A percentile compares a stretch with the other conserved stretches of the same genome.
phyloP scores from a whole-genome alignment of 2,113 vertebrate species.

The Epinephelus lanceolatus region DNA sequence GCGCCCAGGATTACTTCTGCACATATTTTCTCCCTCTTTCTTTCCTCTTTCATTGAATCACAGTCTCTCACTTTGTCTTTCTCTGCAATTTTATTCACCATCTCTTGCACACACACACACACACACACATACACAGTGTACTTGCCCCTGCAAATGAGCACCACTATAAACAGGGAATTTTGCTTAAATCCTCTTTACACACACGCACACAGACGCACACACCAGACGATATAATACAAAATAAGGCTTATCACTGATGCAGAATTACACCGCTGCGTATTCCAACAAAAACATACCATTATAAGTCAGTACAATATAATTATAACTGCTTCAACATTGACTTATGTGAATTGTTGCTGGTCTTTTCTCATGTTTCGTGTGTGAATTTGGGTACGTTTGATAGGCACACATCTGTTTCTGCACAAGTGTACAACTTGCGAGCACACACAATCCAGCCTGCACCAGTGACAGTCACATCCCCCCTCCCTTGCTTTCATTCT shows the following conservation, averaged over 20 bases:
- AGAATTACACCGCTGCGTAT: slow-evolving; percentile 49
- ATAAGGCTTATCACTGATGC: slow-evolving; percentile 49
- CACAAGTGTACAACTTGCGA: slow-evolving; percentile 54
- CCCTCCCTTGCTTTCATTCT: slow-evolving; percentile 41
- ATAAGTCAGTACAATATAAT: slow-evolving; percentile 48
- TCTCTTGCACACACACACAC: slow-evolving; percentile 29
- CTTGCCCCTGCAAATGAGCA: slow-evolving; percentile 55
- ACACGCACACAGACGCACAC: slow-evolving; percentile 45
- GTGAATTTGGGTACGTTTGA: slow-evolving; percentile 41
- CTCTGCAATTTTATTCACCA: slow-evolving; percentile 50
- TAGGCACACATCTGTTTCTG: slow-evolving; percentile 69
- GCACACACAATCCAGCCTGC: slow-evolving; percentile 50
- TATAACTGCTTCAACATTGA: slow-evolving; percentile 27
- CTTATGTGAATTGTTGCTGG: slow-evolving; percentile 47
- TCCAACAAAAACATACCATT: slow-evolving; percentile 61
- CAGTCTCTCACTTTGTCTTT: slow-evolving; percentile 60
- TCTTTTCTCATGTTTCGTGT: slow-evolving; percentile 34
- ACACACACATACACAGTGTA: slow-evolving; percentile 28
- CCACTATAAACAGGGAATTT: slow-evolving; percentile 70
- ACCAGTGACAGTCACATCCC: slow-evolving; percentile 52
- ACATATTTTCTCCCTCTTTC: slow-evolving; percentile 63
- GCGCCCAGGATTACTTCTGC: slow-evolving; percentile 74
- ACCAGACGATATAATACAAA: slow-evolving; percentile 52
- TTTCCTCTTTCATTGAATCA: slow-evolving; percentile 61
- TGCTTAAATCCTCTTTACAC: slow-evolving; percentile 56